Percentiles rank a stretch among this genome's conserved stretches.
These are phyloP conservation scores for Mionectes macconnelli DNA, from an alignment of 2,113 vertebrate genomes.

Conservation along the genomic window DNA sequence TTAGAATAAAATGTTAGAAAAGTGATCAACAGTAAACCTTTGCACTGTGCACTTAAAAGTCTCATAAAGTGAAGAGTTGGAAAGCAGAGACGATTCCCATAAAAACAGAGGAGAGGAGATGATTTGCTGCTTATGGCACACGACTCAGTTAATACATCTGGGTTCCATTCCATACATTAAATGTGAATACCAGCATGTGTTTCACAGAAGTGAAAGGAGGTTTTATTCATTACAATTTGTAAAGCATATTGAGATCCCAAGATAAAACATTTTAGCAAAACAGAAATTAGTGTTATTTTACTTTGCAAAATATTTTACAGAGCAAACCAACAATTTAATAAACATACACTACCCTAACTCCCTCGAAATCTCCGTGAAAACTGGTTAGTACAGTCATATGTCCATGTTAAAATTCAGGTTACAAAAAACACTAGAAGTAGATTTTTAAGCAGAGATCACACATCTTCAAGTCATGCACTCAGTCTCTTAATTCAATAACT, in stretches of 20 bases:
- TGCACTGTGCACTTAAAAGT: not conserved
- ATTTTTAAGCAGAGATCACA: not conserved
- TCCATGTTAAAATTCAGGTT: not conserved
- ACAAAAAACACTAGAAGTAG: not conserved
- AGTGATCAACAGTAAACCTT: constrained; percentile 44
- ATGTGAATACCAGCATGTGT: not conserved
- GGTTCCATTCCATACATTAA: not conserved
- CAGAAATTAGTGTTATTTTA: not conserved
- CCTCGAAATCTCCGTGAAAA: not conserved
- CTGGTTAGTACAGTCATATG: not conserved
- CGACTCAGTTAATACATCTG: constrained; percentile 18
- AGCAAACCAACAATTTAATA: not conserved
- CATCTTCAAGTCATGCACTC: not conserved
- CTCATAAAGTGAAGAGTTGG: constrained; percentile 33
- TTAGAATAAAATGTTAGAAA: constrained; percentile 39
- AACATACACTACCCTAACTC: not conserved
- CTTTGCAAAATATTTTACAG: not conserved
- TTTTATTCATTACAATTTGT: not conserved
- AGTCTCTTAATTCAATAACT: not conserved
- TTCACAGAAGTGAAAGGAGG: not conserved
- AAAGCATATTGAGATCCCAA: not conserved
- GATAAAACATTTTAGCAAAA: not conserved
- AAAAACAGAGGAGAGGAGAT: constrained; percentile 16
- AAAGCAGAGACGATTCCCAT: not conserved
- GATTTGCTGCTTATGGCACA: constrained; percentile 6